Evolutionary conservation across 2,888 invertebrate genomes (phyloP), one percentile per base, ranked within the genome.

Genomic region (Drepanosiphum platanoidis): DNA sequence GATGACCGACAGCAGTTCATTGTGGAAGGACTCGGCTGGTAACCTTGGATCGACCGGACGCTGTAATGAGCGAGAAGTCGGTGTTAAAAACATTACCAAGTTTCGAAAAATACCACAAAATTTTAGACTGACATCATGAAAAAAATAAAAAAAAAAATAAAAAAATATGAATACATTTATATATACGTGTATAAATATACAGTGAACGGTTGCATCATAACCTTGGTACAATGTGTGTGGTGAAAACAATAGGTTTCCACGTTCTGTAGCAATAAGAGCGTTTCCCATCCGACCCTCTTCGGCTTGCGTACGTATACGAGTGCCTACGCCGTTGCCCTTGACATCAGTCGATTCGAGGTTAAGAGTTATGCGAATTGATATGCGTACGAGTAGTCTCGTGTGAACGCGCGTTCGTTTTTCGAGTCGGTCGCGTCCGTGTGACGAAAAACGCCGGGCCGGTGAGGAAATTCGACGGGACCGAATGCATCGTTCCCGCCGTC

Each of bases 221-320:
- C 84, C 84, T 84, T 84, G 84, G 30, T 68, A 52, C 18, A n/a
- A 27, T 66, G 66, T 36, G 66, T 74, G 74, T 34, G 66, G 39
- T 74, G 77, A 84, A 84, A 84, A 84, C 84, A 84, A 84, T 84
- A 84, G 84, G 84, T 84, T 84, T 84, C 84, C 84, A 84, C 84
- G 84, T 84, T 84, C 68, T 77, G 84, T 75, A 84, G 84, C 77
- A 84, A 84, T 70, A 68, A 52, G 66, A 75, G 77, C 74, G 66
- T 52, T 84, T 84, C 84, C 84, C 84, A 77, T 84, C 84, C 77
- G 84, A 75, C 77, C 84, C 84, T 77, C 52, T 75, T 68, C 66
- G 34, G 64, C 39, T 74, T 42, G 66, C 66, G 68, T 52, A 27
- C 13, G 18, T 2, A 7, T 39, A 27, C 22, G 30, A 36, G 52